Percentiles rank a stretch among this genome's conserved stretches.
Conservation (phyloP, 2,797 vertebrate species). For the Dermochelys coriacea region DNA sequence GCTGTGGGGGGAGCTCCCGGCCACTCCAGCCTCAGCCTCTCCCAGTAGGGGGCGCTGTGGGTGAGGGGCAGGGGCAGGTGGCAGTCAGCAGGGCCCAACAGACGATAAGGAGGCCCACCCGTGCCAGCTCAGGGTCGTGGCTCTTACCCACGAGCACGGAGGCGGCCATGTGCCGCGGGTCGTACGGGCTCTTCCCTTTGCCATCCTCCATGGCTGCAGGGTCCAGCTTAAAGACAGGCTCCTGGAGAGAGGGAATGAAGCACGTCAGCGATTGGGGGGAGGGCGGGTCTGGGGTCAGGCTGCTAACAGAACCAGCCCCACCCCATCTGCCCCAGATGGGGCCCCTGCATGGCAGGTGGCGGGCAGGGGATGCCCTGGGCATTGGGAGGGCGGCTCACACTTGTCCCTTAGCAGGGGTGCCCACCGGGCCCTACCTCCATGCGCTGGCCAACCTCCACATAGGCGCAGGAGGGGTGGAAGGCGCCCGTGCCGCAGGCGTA, state of each 20-base stretch:
- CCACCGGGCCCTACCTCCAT: conserved; percentile 85
- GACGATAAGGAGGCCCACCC: not conserved
- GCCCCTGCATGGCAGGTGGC: accelerated
- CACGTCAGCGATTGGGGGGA: not conserved
- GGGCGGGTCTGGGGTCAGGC: not conserved
- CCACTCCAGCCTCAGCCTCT: too few relatives aligned
- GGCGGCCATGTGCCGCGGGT: conserved; percentile 90
- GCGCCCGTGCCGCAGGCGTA: conserved; percentile 95
- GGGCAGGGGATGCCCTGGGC: not conserved
- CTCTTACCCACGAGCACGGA: conserved; percentile 92
- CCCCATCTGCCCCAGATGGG: not conserved
- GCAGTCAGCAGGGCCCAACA: not conserved
- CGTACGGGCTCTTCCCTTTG: conserved; percentile 96
- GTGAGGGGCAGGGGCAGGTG: not conserved
- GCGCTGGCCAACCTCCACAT: conserved; percentile 90
- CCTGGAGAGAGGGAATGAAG: conserved; percentile 78
- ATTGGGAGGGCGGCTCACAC: too few relatives aligned
- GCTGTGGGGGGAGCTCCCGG: too few relatives aligned
- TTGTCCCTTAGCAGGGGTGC: not conserved
- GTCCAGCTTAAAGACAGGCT: conserved; percentile 90
- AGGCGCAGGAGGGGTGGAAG: conserved; percentile 95
- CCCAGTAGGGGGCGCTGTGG: too few relatives aligned
- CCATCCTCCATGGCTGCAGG: conserved; percentile 87
- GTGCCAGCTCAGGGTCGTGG: accelerated
- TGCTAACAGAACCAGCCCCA: not conserved